phyloP scores from a whole-genome alignment of 2,888 invertebrate species.

The Nesidiocoris tenuis region DNA sequence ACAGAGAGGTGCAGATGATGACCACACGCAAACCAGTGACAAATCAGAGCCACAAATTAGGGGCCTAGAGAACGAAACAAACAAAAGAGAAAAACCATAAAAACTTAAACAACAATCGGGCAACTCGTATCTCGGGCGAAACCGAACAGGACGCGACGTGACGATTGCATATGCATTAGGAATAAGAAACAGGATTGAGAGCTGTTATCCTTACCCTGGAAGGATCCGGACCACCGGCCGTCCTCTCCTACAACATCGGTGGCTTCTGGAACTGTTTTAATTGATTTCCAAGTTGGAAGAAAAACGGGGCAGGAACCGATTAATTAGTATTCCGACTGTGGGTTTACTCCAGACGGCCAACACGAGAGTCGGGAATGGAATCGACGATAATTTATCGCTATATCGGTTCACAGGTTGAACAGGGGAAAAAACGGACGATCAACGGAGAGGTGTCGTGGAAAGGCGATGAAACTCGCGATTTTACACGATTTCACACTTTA shows the following conservation, averaged over 20 bases:
- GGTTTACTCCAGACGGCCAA: neutral
- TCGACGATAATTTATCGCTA: neutral
- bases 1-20: neutral
- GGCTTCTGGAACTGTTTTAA: neutral
- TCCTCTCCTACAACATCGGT: neutral
- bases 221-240: neutral
- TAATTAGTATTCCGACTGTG: neutral
- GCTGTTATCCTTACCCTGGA: neutral
- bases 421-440: neutral
- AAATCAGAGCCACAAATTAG: neutral
- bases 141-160: neutral
- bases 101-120: neutral
- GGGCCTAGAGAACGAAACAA: neutral
- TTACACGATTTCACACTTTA: neutral
- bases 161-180: neutral
- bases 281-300: neutral
- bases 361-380: neutral
- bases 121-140: neutral
- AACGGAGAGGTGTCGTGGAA: neutral
- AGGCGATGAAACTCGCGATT: neutral
- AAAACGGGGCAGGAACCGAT: neutral
- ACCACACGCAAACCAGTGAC: neutral
- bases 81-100: neutral
- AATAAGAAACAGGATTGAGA: neutral
- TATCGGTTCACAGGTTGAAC: neutral